phyloP scores from a whole-genome alignment of 2,797 vertebrate species.

The Hyperoplus immaculatus region DNA sequence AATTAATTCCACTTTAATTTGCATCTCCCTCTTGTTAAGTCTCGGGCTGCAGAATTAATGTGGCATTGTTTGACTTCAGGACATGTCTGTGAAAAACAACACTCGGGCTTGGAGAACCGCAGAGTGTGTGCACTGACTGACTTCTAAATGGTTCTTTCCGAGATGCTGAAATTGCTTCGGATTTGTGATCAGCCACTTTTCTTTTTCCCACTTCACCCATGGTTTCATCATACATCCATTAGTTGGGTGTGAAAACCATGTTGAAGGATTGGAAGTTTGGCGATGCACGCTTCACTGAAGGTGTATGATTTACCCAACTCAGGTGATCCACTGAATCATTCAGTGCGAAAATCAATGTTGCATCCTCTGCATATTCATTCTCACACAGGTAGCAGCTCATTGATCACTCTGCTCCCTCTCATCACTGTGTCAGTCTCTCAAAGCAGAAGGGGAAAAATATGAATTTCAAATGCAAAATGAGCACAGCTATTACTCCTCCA shows the following conservation, averaged over 20 bases:
- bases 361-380: conserved; percentile 49
- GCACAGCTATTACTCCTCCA: conserved; percentile 62
- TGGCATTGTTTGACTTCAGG: conserved; percentile 72
- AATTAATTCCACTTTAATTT: conserved; percentile 82
- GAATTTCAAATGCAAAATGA: conserved; percentile 74
- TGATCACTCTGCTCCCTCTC: conserved; percentile 66
- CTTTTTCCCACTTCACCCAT: conserved; percentile 1
- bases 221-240: conserved; percentile 37
- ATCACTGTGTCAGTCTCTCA: conserved; percentile 63
- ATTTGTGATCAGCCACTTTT: conserved; percentile 26
- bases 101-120: conserved; percentile 31
- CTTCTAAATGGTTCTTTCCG: conserved; percentile 44
- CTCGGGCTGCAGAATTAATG: conserved; percentile 64
- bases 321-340: conserved; percentile 59
- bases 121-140: conserved; percentile 28
- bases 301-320: conserved; percentile 19
- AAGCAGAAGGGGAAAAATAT: conserved; percentile 56
- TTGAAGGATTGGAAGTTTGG: conserved; percentile 19
- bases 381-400: conserved; percentile 64
- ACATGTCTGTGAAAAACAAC: conserved; percentile 54
- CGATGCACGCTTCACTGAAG: background rate
- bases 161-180: conserved; percentile 32
- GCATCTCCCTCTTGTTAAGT: conserved; percentile 68
- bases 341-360: conserved; percentile 51
- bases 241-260: conserved; percentile 21